Conservation (phyloP, 92 coral and sea anemone genomes). For the Virgularia gustaviana region DNA sequence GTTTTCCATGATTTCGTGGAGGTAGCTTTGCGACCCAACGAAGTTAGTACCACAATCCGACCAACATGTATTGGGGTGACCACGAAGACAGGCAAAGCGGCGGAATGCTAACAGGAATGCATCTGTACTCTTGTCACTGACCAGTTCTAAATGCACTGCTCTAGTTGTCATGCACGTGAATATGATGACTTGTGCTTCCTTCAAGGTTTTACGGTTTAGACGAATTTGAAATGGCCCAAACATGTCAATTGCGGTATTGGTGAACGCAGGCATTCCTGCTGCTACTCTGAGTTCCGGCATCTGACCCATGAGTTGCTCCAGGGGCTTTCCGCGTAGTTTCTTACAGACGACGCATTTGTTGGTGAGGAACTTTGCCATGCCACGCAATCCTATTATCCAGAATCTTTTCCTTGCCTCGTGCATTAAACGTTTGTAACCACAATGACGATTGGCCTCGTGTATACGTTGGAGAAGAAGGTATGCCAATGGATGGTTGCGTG, state of each 20-base stretch:
- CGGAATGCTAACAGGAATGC: conserved; percentile 37
- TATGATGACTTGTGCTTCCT: conserved; percentile 53
- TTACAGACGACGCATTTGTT: conserved; percentile 52
- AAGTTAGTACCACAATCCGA: conserved; percentile 49
- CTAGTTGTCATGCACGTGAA: conserved; percentile 39
- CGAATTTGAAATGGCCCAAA: conserved; percentile 48
- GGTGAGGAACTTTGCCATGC: conserved; percentile 43
- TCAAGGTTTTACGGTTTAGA: conserved; percentile 47
- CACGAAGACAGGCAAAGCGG: conserved; percentile 29
- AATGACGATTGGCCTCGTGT: conserved; percentile 34
- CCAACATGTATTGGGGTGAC: conserved; percentile 35
- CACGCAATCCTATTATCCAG: conserved; percentile 53
- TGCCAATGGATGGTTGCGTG: conserved; percentile 39
- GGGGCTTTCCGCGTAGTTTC: conserved; percentile 47
- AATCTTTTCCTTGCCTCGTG: conserved; percentile 45
- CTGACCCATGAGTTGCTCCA: conserved; percentile 61
- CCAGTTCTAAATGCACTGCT: conserved; percentile 31
- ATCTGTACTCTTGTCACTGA: conserved; percentile 23
- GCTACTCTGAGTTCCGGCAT: no score
- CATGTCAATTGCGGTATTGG: conserved; percentile 38
- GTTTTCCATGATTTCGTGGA: no score
- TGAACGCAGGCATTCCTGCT: conserved; percentile 45
- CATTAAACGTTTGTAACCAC: conserved; percentile 35
- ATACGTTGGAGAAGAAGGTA: conserved; percentile 45
- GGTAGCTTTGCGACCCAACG: background rate